phyloP scores from a whole-genome alignment of 37 sponge, comb jelly and placozoan species.

The Ianthella basta region DNA sequence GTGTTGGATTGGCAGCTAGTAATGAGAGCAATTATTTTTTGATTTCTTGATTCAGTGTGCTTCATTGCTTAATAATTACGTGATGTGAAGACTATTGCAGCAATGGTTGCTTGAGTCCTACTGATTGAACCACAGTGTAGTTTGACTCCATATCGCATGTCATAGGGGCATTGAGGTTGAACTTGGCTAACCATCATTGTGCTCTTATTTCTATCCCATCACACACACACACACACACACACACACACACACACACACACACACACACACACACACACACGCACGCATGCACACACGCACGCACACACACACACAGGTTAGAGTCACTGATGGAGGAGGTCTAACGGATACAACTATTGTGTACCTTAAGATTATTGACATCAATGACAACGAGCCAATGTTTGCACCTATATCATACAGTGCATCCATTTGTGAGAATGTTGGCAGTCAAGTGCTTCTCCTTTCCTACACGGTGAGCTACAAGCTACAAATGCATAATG shows the following conservation, averaged over 20 bases:
- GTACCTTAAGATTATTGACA: constrained; percentile 28
- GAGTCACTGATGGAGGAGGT: not conserved
- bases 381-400: constrained; percentile 43
- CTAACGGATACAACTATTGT: constrained; percentile 9
- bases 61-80: too few relatives aligned
- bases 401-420: not conserved
- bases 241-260: constrained; percentile 29
- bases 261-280: constrained; percentile 24
- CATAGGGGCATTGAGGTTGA: too few relatives aligned
- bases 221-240: constrained; percentile 21
- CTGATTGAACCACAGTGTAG: too few relatives aligned
- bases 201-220: not conserved
- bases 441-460: not conserved
- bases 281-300: too few relatives aligned
- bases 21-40: too few relatives aligned
- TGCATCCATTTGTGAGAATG: not conserved
- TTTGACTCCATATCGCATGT: too few relatives aligned
- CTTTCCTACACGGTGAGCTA: not conserved
- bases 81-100: too few relatives aligned
- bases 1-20: too few relatives aligned
- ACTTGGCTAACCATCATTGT: too few relatives aligned
- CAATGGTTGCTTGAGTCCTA: too few relatives aligned
- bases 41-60: too few relatives aligned
- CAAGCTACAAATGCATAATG: too few relatives aligned
- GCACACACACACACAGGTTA: not conserved